Base-by-base conservation (phyloP, 2,797 vertebrate genomes). In the Enteromius thamalakanensis region DNA sequence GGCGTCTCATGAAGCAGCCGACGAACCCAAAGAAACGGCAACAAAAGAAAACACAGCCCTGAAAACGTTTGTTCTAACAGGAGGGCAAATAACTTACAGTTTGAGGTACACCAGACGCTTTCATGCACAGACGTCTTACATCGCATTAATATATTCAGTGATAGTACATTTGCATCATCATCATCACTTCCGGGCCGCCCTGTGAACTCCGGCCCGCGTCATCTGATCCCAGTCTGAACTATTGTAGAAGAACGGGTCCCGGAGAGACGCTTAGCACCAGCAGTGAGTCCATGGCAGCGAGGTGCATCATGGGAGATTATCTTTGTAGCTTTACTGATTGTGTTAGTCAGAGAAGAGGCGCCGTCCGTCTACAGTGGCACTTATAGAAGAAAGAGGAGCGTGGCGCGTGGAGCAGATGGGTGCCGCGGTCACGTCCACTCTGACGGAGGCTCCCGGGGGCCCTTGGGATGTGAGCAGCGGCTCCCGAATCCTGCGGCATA, bases 1-100 rank as follows among this genome's bases (percentile, higher is more conserved):
- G 93, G 93, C 93, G 93, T 96, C 92, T 93, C 94, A 93, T 89
- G 93, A 91, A 94, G 91, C 93, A 94, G 93, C 91, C 51, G 68
- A 58, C 21, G 85, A 85, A 64, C 83, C 51, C 55, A 81, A 92
- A 92, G 91, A 91, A 88, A 89, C 82, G 76, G 91, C 89, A 88
- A 79, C 47, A 72, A 47, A 89, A 87, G 47, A 51, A 53, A 77
- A 76, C 17, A 83, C 79, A 89, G 91, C 87, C 94, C 95, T 95
- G 94, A 96, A 96, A 26, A 95, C 94, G 94, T 95, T 95, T 94
- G 95, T 95, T 95, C 95, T 94, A 96, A 95, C 93, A 92, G 93
- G 92, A 96, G 95, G 95, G 93, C 94, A 94, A 98, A 97, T 98
- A 97, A 99, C 97, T 97, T 98, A 98, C 96, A 98, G 93, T 94